Conservation (phyloP, 2,113 vertebrate genomes). For the Phodopus roborovskii region DNA sequence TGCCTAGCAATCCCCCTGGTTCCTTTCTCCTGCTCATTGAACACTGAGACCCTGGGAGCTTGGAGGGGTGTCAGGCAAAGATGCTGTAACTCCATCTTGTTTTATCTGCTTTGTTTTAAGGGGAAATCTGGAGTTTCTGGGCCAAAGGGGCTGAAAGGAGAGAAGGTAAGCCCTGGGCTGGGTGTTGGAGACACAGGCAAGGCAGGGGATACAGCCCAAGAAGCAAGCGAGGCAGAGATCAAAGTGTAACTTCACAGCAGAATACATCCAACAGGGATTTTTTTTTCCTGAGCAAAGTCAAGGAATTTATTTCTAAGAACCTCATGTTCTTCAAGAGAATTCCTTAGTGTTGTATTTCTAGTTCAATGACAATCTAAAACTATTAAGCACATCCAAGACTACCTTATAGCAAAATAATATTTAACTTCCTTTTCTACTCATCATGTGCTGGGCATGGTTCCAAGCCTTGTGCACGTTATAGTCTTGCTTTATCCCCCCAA, state of each 20-base stretch:
- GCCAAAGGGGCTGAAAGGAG: conserved; percentile 83
- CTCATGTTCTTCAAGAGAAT: conserved; percentile 34
- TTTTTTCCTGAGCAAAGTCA: neutral
- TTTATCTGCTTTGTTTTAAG: conserved; percentile 70
- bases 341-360: conserved; percentile 46
- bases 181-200: neutral
- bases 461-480: neutral
- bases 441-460: neutral
- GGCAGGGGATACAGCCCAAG: neutral
- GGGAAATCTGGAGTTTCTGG: conserved; percentile 52
- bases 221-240: neutral
- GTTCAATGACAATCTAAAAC: conserved; percentile 42
- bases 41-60: neutral
- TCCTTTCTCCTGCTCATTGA: neutral
- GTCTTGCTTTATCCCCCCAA: neutral
- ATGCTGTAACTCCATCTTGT: neutral
- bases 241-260: neutral
- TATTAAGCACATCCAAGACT: neutral
- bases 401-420: conserved; percentile 48
- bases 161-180: conserved; percentile 83
- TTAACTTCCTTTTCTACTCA: conserved; percentile 20
- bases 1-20: neutral
- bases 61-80: neutral
- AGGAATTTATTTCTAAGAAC: conserved; percentile 29
- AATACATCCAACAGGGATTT: neutral